Conservation (phyloP, 2,888 invertebrate species). For the Alitta virens region DNA sequence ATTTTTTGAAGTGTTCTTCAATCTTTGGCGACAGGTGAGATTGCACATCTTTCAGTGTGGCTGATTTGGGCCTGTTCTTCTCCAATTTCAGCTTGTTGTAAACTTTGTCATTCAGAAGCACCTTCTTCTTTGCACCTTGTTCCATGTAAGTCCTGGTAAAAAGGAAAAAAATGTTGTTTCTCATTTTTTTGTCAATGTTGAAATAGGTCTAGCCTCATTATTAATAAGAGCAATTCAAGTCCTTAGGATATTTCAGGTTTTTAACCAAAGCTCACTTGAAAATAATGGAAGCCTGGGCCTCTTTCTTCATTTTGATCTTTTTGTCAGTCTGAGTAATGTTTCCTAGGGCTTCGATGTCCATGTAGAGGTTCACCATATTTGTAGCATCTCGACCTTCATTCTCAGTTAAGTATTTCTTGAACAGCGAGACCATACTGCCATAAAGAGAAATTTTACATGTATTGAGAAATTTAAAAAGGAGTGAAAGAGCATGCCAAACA, state of each 20-base stretch:
- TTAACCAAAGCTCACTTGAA: slow-evolving; percentile 34
- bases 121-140: slow-evolving; percentile 41
- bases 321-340: slow-evolving; percentile 31
- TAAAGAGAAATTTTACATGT: too few species aligned
- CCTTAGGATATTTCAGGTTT: too few species aligned
- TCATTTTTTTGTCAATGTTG: too few species aligned
- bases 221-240: too few species aligned
- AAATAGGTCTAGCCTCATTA: too few species aligned
- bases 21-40: slow-evolving; percentile 39
- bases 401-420: slow-evolving; percentile 50
- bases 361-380: slow-evolving; percentile 43
- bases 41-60: slow-evolving; percentile 45
- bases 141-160: slow-evolving; percentile 47
- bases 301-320: slow-evolving; percentile 35
- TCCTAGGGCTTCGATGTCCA: slow-evolving; percentile 47
- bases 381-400: slow-evolving; percentile 41
- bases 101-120: slow-evolving; percentile 41
- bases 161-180: not conserved
- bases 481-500: not conserved
- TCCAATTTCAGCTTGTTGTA: slow-evolving; percentile 36
- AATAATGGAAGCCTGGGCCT: slow-evolving; percentile 32
- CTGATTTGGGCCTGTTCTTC: slow-evolving; percentile 48
- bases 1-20: slow-evolving; percentile 47
- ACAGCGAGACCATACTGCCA: slow-evolving; percentile 48
- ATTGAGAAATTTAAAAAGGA: too few species aligned